These are phyloP conservation scores for Trichacis sp. DNA, from an alignment of 2,888 invertebrate species.

Conservation along the genomic window DNA sequence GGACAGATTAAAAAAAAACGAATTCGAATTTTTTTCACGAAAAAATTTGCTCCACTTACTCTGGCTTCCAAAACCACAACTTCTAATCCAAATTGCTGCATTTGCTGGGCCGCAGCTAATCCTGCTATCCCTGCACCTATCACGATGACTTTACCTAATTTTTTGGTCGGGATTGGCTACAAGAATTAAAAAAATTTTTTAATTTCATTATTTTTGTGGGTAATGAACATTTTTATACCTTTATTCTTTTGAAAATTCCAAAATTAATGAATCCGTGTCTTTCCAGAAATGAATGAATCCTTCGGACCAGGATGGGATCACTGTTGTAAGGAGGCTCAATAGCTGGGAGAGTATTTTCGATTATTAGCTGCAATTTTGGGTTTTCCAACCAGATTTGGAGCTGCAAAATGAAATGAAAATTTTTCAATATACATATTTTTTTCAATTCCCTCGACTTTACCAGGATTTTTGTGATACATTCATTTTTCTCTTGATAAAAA, in stretches of 20 bases:
- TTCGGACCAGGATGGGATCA: constrained; percentile 84
- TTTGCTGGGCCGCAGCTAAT: constrained; percentile 92
- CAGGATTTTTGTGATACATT: too few relatives aligned
- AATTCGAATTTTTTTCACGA: too few relatives aligned
- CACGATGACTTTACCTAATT: constrained; percentile 73
- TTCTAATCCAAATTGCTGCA: constrained; percentile 96
- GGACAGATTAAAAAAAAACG: too few relatives aligned
- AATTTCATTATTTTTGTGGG: too few relatives aligned
- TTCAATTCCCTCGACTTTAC: too few relatives aligned
- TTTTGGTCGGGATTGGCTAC: constrained; percentile 68
- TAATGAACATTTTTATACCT: too few relatives aligned
- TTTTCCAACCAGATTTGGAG: constrained; percentile 96
- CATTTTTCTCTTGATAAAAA: too few relatives aligned
- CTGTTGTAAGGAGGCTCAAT: constrained; percentile 94
- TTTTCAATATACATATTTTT: too few relatives aligned
- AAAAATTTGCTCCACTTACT: too few relatives aligned
- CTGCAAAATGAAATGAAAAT: constrained; percentile 53
- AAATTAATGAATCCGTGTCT: constrained; percentile 98
- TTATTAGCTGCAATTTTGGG: constrained; percentile 90
- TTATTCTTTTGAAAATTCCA: constrained; percentile 91
- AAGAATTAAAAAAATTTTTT: constrained; percentile 32
- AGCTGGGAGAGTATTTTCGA: constrained; percentile 83
- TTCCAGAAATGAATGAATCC: constrained; percentile 92
- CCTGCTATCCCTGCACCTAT: constrained; percentile 92
- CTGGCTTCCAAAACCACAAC: constrained; percentile 89